Evolutionary conservation across 2,888 invertebrate species (phyloP).

Genomic region (Blastobasis lacticolella): DNA sequence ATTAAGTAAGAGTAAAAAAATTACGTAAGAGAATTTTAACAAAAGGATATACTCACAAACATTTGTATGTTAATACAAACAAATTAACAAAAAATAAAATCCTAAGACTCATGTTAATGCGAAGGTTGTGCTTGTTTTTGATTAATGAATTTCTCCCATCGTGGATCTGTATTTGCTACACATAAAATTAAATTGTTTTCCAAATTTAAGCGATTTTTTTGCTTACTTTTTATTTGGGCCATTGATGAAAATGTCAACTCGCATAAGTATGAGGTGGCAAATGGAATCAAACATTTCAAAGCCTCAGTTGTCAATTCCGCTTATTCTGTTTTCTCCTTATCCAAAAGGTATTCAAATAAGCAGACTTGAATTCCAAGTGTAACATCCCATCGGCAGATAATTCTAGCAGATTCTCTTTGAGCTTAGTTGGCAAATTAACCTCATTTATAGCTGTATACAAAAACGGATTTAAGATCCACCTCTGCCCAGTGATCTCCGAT

Average conservation of each 20-base stretch:
- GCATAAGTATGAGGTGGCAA: neutral
- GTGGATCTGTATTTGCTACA: neutral
- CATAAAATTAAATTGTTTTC: slow-evolving; percentile 18
- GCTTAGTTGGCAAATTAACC: slow-evolving; percentile 14
- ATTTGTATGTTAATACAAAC: slow-evolving; percentile 4
- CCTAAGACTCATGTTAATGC: slow-evolving; percentile 3
- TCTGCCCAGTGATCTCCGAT: slow-evolving; percentile 14
- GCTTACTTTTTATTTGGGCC: slow-evolving; percentile 24
- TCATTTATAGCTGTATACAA: slow-evolving; percentile 11
- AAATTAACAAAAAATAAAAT: slow-evolving; percentile 3
- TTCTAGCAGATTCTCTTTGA: slow-evolving; percentile 15
- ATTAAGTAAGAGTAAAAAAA: neutral
- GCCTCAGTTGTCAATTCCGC: neutral
- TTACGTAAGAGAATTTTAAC: neutral
- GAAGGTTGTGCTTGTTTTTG: slow-evolving; percentile 1
- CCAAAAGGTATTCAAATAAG: slow-evolving; percentile 9
- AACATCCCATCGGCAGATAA: slow-evolving; percentile 20
- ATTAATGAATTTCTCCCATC: neutral
- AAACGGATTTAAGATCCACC: slow-evolving; percentile 8
- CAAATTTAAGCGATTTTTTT: slow-evolving; percentile 23
- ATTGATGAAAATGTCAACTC: slow-evolving; percentile 23
- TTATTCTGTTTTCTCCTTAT: neutral
- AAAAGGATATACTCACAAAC: slow-evolving; percentile 2
- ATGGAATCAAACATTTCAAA: neutral
- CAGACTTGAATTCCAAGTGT: slow-evolving; percentile 14